Base-by-base conservation (phyloP, 2,113 vertebrate species). In the Excalfactoria chinensis region DNA sequence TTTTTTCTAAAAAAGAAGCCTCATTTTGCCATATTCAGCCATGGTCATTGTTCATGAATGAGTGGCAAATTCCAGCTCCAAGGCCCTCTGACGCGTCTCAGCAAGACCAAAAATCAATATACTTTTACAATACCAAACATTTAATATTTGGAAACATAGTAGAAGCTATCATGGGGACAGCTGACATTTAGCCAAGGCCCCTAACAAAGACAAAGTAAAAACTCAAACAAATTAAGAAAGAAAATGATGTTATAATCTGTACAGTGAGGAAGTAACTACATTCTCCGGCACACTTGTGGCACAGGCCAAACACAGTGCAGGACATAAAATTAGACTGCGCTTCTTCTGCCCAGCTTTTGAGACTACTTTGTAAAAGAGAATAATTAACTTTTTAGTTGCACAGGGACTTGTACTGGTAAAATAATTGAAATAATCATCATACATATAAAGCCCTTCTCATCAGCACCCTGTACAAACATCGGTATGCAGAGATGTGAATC, bases 191-290 rank as follows among this genome's bases (percentile, higher is more conserved):
- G 18, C 17, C 32, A 40, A 48, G 79, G 43, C 4, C 6, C 16
- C 22, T 59, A 6, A 4, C 16, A 80, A 85, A 85, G n/a, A 51
- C 1, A 59, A 20, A 0, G 59, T n/a, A 62, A 0, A 53, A 75
- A 67, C 40, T 82, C n/a, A 41, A 35, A 41, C 68, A 73, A 93
- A 82, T 4, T n/a, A 69, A 62, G 43, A 30, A 62, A 21, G 62
- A 55, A 72, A 93, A 79, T 22, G 3, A 30, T 10, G 35, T 16
- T 90, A n/a, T 48, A 84, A 22, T 53, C 56, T 26, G 71, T 53
- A 48, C 44, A 68, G 16, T 26, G 23, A 64, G 46, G 62, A 75
- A 56, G 10, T 9, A 81, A 71, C 30, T 59, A 22, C 9, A 8
- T 78, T 66, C 34, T 81, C 30, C 40, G 30, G n/a, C 68, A 14